Evolutionary conservation across 2,113 vertebrate genomes (phyloP), one percentile per base, ranked within the genome.

Genomic region (Perognathus longimembris): DNA sequence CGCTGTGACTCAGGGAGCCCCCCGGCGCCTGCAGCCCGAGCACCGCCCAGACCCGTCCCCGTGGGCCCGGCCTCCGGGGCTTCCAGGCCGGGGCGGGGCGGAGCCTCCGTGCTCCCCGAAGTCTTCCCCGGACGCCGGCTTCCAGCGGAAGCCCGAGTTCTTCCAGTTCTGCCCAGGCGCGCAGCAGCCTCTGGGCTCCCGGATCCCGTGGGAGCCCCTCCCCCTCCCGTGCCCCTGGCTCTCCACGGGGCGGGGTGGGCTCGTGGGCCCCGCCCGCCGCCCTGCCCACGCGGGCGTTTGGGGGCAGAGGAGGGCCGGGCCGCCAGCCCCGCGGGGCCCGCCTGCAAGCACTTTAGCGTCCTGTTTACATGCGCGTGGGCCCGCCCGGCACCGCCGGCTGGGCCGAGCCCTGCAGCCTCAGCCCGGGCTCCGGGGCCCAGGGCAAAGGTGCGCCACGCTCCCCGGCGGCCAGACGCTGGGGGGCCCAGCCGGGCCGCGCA

Each of bases 91-190:
- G 50, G 50, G 17, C 50, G 20, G 26, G 32, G 66, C 28, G 17
- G 36, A 61, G 36, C 30, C 66, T 77, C 45, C 18, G 50, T 67
- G 24, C 38, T 32, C 79, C 80, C 92, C 40, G 5, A 57, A 85
- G 95, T 94, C 95, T 97, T 96, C 96, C 95, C 94, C 80, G 91
- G 94, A 92, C 7, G 57, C 73, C 30, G 82, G 89, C 91, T 96
- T 92, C 94, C 69, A 1, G 22, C 20, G 3, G 73, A 90, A 95
- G 94, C 90, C 93, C 71, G 38, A 10, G 63, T 87, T 92, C 94
- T 96, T 96, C 94, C 96, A 93, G 79, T 42, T 38, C 81, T 18
- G 0, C 81, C 66, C 6, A 1, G 54, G 76, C 69, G 12, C 38
- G 17, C 28, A 18, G 26, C 78, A 50, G 59, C 24, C 50, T 38